A percentile compares a stretch with the other conserved stretches of the same genome.
Evolutionary conservation across 2,888 invertebrate species (phyloP).

Genomic region (Drosophila ustulata): DNA sequence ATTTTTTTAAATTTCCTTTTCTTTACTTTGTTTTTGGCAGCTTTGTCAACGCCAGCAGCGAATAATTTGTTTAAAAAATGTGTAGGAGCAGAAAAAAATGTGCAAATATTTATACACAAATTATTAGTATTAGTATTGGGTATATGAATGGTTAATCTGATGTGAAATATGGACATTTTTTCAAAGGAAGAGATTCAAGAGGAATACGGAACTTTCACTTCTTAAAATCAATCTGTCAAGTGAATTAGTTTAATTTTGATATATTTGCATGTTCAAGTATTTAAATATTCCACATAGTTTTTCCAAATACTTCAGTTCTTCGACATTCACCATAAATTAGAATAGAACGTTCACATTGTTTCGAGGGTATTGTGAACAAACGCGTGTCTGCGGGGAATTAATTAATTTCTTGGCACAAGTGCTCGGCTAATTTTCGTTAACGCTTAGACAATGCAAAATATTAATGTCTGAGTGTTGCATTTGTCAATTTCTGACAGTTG

Average conservation of each 20-base stretch:
- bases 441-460: constrained; percentile 30
- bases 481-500: constrained; percentile 44
- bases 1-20: constrained; percentile 39
- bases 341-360: constrained; percentile 6
- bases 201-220: background rate
- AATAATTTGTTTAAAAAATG: constrained; percentile 46
- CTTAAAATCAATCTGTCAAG: background rate
- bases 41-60: constrained; percentile 37
- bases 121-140: background rate
- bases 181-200: background rate
- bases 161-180: constrained; percentile 8
- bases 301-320: constrained; percentile 8
- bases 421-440: constrained; percentile 16
- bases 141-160: constrained; percentile 10
- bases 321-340: constrained; percentile 26
- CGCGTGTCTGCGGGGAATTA: constrained; percentile 20
- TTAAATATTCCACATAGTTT: constrained; percentile 13
- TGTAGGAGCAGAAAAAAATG: constrained; percentile 24
- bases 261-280: constrained; percentile 6
- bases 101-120: constrained; percentile 1
- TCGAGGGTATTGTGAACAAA: constrained; percentile 3
- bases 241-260: constrained; percentile 11
- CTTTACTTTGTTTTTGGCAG: constrained; percentile 42
- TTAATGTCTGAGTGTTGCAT: constrained; percentile 21
- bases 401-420: constrained; percentile 64